A percentile compares a stretch with the other conserved stretches of the same genome.
phyloP scores from a whole-genome alignment of 2,797 vertebrate species.

The Galaxias olidus region DNA sequence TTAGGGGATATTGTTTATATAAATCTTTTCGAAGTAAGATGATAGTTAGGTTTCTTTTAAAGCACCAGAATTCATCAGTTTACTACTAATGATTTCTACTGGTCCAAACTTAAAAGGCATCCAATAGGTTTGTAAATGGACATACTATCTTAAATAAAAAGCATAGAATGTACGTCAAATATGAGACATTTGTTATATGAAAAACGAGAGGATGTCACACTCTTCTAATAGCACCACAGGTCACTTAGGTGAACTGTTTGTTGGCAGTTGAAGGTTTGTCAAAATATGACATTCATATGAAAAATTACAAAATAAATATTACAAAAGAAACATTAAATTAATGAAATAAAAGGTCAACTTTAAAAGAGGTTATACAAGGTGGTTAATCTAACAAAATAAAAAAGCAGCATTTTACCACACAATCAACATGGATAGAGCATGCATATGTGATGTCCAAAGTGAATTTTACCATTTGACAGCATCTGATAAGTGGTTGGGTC shows the following conservation, averaged over 20 bases:
- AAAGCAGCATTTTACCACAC: constrained; percentile 28
- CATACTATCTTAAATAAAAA: no score
- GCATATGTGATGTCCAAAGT: constrained; percentile 39
- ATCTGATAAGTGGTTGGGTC: no score
- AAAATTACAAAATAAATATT: constrained; percentile 23
- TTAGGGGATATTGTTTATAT: no score
- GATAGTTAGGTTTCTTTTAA: no score
- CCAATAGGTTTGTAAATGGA: no score
- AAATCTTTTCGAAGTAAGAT: no score
- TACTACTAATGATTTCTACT: no score
- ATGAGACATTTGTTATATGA: not conserved
- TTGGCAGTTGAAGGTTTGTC: constrained; percentile 39
- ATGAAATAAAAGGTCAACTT: constrained; percentile 41
- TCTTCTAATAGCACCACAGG: constrained; percentile 59
- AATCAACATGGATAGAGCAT: constrained; percentile 38
- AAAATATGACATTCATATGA: not conserved
- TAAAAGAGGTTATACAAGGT: constrained; percentile 14
- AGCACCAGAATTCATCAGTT: no score
- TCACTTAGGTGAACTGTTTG: constrained; percentile 42
- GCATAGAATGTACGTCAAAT: no score
- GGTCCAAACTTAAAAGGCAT: no score
- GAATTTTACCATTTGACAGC: not conserved
- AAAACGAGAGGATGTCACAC: constrained; percentile 6
- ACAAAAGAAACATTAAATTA: constrained; percentile 32
- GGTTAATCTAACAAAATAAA: constrained; percentile 24